A percentile compares a stretch with the other conserved stretches of the same genome.
phyloP scores from a whole-genome alignment of 2,888 invertebrate species.

The Agrotis puta region DNA sequence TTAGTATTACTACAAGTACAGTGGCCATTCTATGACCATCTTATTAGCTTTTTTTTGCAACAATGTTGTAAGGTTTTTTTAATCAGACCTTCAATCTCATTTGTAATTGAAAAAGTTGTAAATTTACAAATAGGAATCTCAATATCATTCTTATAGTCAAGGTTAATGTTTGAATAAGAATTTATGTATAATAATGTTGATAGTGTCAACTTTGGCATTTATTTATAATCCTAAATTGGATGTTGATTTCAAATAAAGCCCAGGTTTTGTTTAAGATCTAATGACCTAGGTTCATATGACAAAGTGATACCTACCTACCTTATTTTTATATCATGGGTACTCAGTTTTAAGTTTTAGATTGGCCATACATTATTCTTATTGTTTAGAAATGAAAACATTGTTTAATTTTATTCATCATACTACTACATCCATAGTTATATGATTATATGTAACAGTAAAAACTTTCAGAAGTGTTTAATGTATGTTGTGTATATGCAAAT shows the following conservation, averaged over 20 bases:
- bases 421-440: too few species aligned
- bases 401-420: background rate
- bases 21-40: background rate
- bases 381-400: background rate
- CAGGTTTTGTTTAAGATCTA: background rate
- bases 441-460: background rate
- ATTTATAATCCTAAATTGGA: slow-evolving; percentile 31
- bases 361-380: background rate
- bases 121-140: slow-evolving; percentile 28
- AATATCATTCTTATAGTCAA: slow-evolving; percentile 42
- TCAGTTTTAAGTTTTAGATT: background rate
- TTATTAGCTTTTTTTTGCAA: background rate
- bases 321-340: background rate
- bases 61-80: background rate
- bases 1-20: slow-evolving; percentile 2
- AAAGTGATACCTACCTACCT: background rate
- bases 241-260: slow-evolving; percentile 6
- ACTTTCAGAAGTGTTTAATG: background rate
- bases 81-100: slow-evolving; percentile 12
- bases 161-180: slow-evolving; percentile 47
- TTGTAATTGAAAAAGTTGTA: slow-evolving; percentile 1
- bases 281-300: background rate
- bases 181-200: slow-evolving; percentile 29
- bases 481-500: background rate
- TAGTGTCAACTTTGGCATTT: slow-evolving; percentile 53